Base-by-base conservation (phyloP, 2,888 invertebrate genomes). In the Netelia virgata region DNA sequence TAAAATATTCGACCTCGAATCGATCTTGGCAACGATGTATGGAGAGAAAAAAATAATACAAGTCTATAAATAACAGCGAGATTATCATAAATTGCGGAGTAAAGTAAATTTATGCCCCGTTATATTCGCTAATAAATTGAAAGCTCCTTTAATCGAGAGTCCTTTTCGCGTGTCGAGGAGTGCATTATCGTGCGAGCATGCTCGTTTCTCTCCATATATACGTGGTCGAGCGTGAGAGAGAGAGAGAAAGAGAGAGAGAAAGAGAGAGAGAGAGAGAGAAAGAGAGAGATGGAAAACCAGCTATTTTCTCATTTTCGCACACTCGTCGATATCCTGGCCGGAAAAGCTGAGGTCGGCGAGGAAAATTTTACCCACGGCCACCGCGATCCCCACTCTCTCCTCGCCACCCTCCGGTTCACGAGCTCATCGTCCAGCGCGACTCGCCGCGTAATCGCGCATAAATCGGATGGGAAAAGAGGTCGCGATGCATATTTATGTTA, bases 401-500 rank as follows among this genome's bases (percentile, higher is more conserved):
- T 61, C 73, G 9, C 14, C 9, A 1, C 16, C 72, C 43, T 18
- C 3, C 18, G 6, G 6, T 36, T 36, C 36, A 36, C 36, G n/a
- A n/a, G 43, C 53, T 61, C 41, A 59, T 59, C 64, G 57, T 57
- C 72, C 16, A 20, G 72, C 82, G 79, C 70, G 74, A 55, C 61
- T 74, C 81, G 76, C 83, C 81, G 50, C 83, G 88, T 90, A 90
- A 90, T 90, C 90, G 86, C 83, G 88, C 88, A 91, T 89, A 89
- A 90, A 91, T 92, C 89, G 88, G 86, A 36, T 36, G 83, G 87
- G 82, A 84, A 83, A 76, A 82, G 70, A 66, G 70, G 74, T 47
- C 72, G 76, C 87, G 83, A 89, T 90, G 90, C 89, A 91, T 91
- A 91, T 91, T 90, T 91, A 91, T 90, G 89, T 86, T 82, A 43